Base-by-base conservation (phyloP, 1,140 invertebrate genomes). In the Periplaneta americana region DNA sequence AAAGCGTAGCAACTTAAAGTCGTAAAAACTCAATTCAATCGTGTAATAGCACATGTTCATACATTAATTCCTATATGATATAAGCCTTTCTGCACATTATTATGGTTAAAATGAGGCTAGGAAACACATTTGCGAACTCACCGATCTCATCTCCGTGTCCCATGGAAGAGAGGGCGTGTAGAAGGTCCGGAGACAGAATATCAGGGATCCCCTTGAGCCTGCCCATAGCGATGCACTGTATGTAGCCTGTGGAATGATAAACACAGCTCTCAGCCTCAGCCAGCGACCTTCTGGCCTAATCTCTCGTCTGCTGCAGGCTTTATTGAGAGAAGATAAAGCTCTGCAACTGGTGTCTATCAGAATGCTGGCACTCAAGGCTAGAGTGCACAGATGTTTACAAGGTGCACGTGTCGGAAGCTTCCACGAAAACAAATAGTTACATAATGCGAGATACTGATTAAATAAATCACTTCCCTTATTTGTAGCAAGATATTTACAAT, bases 111-210 rank as follows among this genome's bases (percentile, higher is more conserved):
- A n/a, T 75, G 74, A 28, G 34, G 57, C 57, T 18, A 66, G 57
- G 17, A n/a, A 66, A n/a, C 57, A 22, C 22, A 75, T 39, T 17
- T 1, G 22, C 15, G 75, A 5, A 77, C 77, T 35, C 36, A 78
- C 77, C 77, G 4, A 78, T 78, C 34, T 78, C 77, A 31, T 78
- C 77, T n/a, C 77, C 77, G 13, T 78, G 77, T 22, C 77, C 77
- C 77, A 78, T 78, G 34, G 77, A 78, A 36, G 77, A 36, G 13
- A 78, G 5, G 22, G 39, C 33, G 22, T 78, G 77, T 34, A 78
- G 22, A 11, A 78, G 34, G 22, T 78, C 77, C 8, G 77, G 34
- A 17, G 34, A 37, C 77, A 78, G n/a, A 13, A 78, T 22, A 11
- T 32, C 34, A 10, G 77, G 77, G 34, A 78, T 78, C n/a, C 77